A percentile compares a stretch with the other conserved stretches of the same genome.
Conservation (phyloP, 1,140 invertebrate species). For the Zaprionus camerounensis region DNA sequence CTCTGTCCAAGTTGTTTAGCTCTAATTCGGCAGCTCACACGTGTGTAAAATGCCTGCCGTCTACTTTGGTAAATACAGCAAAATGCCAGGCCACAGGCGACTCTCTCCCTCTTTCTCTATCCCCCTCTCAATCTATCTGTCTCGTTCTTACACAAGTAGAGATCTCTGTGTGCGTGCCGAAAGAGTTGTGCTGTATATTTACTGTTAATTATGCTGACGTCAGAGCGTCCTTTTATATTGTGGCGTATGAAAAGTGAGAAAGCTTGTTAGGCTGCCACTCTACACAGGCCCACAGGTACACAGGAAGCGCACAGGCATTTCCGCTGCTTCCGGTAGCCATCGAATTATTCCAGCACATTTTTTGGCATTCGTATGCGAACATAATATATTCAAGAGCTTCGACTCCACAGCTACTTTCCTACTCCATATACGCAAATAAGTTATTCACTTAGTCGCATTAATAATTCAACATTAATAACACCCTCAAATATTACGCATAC, state of each 20-base stretch:
- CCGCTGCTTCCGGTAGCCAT: constrained; percentile 12
- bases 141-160: not conserved
- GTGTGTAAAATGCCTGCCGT: constrained; percentile 63
- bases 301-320: constrained; percentile 51
- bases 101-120: not conserved
- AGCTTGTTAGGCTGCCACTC: constrained; percentile 22
- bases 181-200: constrained; percentile 59
- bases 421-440: constrained; percentile 44
- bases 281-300: constrained; percentile 10
- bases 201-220: constrained; percentile 76
- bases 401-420: not conserved
- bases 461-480: constrained; percentile 58
- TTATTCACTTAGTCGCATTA: constrained; percentile 71
- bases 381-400: constrained; percentile 58
- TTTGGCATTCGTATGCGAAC: constrained; percentile 53
- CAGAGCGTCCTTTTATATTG: constrained; percentile 37
- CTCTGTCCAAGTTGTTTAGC: constrained; percentile 27
- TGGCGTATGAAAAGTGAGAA: constrained; percentile 13
- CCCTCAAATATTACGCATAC: constrained; percentile 38
- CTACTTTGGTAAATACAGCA: constrained; percentile 39
- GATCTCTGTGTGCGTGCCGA: constrained; percentile 9
- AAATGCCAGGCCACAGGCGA: constrained; percentile 36
- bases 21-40: constrained; percentile 51
- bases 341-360: constrained; percentile 13
- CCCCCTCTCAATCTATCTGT: not conserved